phyloP scores from a whole-genome alignment of 2,797 vertebrate species.

The Sarcoramphus papa region DNA sequence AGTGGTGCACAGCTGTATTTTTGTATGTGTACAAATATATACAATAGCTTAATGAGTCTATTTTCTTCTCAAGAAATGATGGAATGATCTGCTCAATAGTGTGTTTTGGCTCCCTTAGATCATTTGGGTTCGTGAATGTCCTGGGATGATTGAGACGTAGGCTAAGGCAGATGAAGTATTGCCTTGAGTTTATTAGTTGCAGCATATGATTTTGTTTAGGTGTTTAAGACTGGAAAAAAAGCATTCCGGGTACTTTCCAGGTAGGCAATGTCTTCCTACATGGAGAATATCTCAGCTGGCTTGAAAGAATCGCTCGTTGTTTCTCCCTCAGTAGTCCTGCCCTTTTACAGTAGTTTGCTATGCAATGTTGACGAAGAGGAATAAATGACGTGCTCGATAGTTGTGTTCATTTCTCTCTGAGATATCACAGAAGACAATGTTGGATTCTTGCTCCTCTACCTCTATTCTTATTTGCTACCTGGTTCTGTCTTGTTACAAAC shows the following conservation, averaged over 20 bases:
- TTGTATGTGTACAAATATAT: not conserved
- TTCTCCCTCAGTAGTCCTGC: not conserved
- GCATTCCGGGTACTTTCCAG: not conserved
- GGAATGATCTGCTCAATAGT: not conserved
- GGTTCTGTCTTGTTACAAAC: not conserved
- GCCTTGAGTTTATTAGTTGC: not conserved
- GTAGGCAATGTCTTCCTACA: not conserved
- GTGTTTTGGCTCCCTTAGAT: not conserved
- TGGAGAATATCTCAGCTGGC: not conserved
- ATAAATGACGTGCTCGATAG: not conserved
- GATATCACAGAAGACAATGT: not conserved
- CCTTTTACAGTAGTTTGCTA: not conserved
- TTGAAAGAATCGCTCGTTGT: not conserved
- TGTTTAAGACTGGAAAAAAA: not conserved
- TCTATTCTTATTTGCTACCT: not conserved
- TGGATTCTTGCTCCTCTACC: not conserved
- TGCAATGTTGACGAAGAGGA: not conserved
- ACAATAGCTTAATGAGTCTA: not conserved
- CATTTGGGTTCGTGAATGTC: not conserved
- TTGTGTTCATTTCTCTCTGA: not conserved
- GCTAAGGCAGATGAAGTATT: not conserved
- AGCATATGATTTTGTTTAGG: not conserved
- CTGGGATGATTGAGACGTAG: not conserved
- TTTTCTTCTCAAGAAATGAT: not conserved
- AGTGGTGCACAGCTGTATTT: not conserved